A percentile compares a stretch with the other conserved stretches of the same genome.
These are phyloP conservation scores for Apotomis turbidana DNA, from an alignment of 2,888 invertebrate species.

Conservation along the genomic window DNA sequence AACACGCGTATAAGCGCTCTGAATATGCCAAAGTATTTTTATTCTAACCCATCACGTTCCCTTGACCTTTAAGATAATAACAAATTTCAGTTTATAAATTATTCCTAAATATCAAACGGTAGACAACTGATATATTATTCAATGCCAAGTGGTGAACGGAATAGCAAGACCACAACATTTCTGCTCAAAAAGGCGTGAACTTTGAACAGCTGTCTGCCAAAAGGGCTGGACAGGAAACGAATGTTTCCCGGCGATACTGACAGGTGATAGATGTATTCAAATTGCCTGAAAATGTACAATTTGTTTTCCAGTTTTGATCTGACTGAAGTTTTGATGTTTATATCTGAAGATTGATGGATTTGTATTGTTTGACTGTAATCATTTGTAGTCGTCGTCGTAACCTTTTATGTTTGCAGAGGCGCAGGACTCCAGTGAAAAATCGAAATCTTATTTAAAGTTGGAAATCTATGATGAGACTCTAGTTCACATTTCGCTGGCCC, in stretches of 20 bases:
- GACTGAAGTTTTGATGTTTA: neutral
- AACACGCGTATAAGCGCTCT: too few relatives aligned
- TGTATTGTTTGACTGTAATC: neutral
- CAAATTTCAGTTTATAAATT: neutral
- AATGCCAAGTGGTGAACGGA: neutral
- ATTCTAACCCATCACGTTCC: neutral
- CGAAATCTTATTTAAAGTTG: neutral
- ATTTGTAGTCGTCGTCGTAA: neutral
- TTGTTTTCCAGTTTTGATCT: neutral
- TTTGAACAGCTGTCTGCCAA: too few relatives aligned
- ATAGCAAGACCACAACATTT: neutral
- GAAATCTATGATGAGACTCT: too few relatives aligned
- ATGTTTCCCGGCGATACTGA: conserved; percentile 6
- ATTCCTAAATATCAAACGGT: conserved; percentile 1
- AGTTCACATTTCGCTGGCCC: too few relatives aligned
- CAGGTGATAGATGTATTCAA: conserved; percentile 15
- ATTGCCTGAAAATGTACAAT: neutral
- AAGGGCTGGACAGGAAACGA: neutral
- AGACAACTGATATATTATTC: neutral
- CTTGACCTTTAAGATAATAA: neutral
- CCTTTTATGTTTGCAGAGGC: neutral
- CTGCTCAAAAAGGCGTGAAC: too few relatives aligned
- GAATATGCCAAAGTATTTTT: too few relatives aligned
- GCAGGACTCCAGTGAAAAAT: neutral
- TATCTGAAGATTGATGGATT: conserved; percentile 7